Evolutionary conservation across 2,113 vertebrate species (phyloP).

Genomic region (Semicossyphus pulcher): DNA sequence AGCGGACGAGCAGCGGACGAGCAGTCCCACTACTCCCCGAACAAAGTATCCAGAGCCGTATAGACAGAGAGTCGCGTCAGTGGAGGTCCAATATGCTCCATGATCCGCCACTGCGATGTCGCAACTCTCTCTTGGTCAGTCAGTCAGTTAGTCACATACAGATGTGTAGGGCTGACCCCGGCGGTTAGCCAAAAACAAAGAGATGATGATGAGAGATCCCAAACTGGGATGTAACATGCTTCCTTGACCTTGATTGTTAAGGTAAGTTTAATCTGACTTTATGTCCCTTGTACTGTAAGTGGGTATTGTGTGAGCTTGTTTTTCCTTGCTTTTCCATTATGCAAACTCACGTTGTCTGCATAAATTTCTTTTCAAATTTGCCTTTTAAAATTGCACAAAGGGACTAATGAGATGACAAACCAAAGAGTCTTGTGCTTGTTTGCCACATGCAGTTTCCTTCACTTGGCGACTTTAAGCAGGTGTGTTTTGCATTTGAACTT

Average conservation of each 20-base stretch:
- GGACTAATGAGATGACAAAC: conserved; percentile 11
- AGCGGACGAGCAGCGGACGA: no score
- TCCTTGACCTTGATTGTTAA: conserved; percentile 3
- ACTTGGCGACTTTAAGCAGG: neutral
- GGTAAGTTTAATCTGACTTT: conserved; percentile 23
- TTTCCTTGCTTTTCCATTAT: neutral
- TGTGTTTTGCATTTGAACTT: conserved; percentile 3
- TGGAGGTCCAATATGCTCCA: no score
- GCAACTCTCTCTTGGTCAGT: no score
- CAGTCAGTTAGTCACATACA: no score
- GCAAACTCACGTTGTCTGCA: neutral
- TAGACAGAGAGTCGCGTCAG: no score
- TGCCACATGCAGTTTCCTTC: neutral
- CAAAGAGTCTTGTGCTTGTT: neutral
- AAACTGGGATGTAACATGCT: neutral
- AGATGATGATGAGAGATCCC: no score
- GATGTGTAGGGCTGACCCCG: no score
- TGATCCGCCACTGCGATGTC: no score
- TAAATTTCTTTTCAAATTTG: conserved; percentile 3
- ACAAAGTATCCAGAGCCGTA: no score
- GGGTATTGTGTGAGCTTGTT: neutral
- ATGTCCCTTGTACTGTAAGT: neutral
- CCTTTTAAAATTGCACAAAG: conserved; percentile 21
- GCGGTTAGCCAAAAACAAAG: no score
- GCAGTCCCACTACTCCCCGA: no score